phyloP scores from a whole-genome alignment of 2,797 vertebrate species.

The Paguma larvata region DNA sequence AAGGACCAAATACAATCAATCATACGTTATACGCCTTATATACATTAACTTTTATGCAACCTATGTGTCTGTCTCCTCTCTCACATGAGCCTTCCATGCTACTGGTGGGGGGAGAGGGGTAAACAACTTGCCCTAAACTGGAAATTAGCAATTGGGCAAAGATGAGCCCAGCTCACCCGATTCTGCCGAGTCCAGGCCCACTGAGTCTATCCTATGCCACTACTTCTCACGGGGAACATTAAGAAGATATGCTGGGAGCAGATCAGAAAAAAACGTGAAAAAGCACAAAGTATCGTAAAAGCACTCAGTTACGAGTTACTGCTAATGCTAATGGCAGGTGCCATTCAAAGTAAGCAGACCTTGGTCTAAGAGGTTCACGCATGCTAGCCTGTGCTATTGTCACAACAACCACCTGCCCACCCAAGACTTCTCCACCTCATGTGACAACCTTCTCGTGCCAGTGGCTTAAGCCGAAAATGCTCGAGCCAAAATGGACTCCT shows the following conservation, averaged over 20 bases:
- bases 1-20: background rate
- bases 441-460: background rate
- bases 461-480: background rate
- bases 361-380: background rate
- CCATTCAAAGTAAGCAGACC: background rate
- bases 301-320: background rate
- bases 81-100: background rate
- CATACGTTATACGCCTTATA: background rate
- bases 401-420: background rate
- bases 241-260: background rate
- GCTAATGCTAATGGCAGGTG: background rate
- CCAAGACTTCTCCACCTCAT: background rate
- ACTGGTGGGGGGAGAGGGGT: background rate
- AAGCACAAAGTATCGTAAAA: background rate
- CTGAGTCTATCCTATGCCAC: background rate
- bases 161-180: background rate
- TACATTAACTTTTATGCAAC: background rate
- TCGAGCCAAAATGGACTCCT: background rate
- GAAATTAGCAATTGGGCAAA: background rate
- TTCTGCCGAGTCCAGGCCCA: background rate
- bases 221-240: background rate
- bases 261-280: background rate
- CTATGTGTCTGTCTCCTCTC: background rate
- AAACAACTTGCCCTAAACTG: background rate
- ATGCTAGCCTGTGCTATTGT: background rate